Base-by-base conservation (phyloP, 2,888 invertebrate species). In the Polyommatus icarus region DNA sequence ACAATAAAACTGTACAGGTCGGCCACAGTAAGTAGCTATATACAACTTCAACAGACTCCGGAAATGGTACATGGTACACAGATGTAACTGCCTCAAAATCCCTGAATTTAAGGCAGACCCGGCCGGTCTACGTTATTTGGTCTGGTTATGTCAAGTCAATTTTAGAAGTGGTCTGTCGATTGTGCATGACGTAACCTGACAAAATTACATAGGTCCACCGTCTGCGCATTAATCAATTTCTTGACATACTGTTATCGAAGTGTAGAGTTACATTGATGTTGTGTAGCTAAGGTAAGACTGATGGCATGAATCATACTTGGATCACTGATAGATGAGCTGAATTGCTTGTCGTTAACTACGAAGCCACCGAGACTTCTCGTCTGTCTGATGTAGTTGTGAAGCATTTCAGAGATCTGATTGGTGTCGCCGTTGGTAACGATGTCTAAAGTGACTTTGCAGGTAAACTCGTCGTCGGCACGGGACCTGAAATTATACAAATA, bases 391-490 rank as follows among this genome's bases (percentile, higher is more conserved):
- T 96, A 95, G n/a, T 94, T 89, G 76, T 92, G 91, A 5, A 97
- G 88, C 1, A 94, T 87, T 3, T 92, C 86, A 40, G 89, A 90
- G 76, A 96, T 93, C 59, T 89, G 89, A 8, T 93, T 87, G 15
- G 94, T 94, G 81, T 96, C 92, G 84, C 92, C 95, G 10, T 91
- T 91, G 0, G 96, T 96, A 10, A 95, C 95, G 77, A 97, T 91
- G 86, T 97, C 97, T 80, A 97, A 87, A 0, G 96, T 96, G 32
- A 96, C 96, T 85, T 95, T 95, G 77, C 95, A 95, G 10, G 95
- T 93, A 85, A 96, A 96, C 67, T 91, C 88, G 83, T 96, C 96
- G 1, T 88, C 87, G n/a, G 93, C 88, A 3, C 91, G 87, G 1
- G 94, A 94, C 82, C 96, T 96, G 88, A 5, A 93, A 91, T 79